Evolutionary conservation across 1,140 invertebrate genomes (phyloP).

Genomic region (Drosophila hydei): DNA sequence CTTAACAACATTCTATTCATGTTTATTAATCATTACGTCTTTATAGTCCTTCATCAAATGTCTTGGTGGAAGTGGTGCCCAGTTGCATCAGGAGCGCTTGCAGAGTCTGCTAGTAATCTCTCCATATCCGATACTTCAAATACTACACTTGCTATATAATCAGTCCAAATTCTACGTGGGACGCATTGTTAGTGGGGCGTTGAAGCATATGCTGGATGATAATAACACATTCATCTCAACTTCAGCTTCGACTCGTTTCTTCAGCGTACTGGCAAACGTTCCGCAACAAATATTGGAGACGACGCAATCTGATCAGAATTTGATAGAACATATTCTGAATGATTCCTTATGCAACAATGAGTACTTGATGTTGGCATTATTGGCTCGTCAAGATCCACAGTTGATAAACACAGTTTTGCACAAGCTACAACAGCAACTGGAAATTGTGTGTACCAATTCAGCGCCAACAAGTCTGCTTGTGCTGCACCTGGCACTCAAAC

Average conservation of each 20-base stretch:
- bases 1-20: background rate
- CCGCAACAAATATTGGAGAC: slow-evolving; percentile 49
- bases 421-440: slow-evolving; percentile 21
- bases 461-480: slow-evolving; percentile 52
- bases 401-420: slow-evolving; percentile 43
- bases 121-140: slow-evolving; percentile 61
- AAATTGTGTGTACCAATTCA: slow-evolving; percentile 17
- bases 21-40: background rate
- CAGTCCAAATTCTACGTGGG: slow-evolving; percentile 55
- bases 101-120: slow-evolving; percentile 17
- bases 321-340: slow-evolving; percentile 30
- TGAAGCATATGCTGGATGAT: slow-evolving; percentile 45
- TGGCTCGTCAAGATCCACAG: slow-evolving; percentile 47
- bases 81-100: slow-evolving; percentile 31
- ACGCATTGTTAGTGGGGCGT: slow-evolving; percentile 41
- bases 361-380: slow-evolving; percentile 47
- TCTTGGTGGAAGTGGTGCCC: slow-evolving; percentile 30
- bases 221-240: slow-evolving; percentile 28
- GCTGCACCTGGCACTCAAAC: slow-evolving; percentile 42
- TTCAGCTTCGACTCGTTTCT: slow-evolving; percentile 29
- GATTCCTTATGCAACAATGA: slow-evolving; percentile 34
- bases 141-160: slow-evolving; percentile 39
- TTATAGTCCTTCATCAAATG: slow-evolving; percentile 50
- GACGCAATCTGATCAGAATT: slow-evolving; percentile 39
- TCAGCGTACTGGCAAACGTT: slow-evolving; percentile 69